A percentile compares a stretch with the other conserved stretches of the same genome.
Evolutionary conservation across 2,113 vertebrate species (phyloP).

Genomic region (Rhinogobius similis): DNA sequence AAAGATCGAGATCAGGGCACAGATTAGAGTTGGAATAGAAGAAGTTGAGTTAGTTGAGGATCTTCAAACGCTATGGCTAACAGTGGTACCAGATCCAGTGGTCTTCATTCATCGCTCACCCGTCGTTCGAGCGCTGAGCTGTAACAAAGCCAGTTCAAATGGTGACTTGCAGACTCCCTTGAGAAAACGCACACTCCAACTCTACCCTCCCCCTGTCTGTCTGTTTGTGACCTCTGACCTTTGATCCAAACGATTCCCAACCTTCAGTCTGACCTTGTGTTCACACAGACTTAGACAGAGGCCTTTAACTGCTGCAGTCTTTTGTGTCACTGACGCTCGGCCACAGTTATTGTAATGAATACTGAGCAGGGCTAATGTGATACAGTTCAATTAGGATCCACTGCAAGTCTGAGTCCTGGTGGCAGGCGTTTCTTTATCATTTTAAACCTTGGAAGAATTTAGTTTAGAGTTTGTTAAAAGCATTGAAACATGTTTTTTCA

Average conservation of each 20-base stretch:
- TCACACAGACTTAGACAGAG: conserved; percentile 43
- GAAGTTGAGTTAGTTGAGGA: too few species aligned
- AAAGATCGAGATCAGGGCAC: neutral
- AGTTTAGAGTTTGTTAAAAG: neutral
- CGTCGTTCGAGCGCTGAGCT: neutral
- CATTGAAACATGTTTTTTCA: neutral
- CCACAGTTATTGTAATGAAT: conserved; percentile 27
- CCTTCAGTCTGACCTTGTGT: conserved; percentile 49
- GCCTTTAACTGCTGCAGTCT: conserved; percentile 18
- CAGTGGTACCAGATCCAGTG: neutral
- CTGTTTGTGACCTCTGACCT: conserved; percentile 55
- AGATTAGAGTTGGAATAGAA: too few species aligned
- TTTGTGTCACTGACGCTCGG: conserved; percentile 24
- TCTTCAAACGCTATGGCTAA: neutral
- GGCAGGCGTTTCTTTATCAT: neutral
- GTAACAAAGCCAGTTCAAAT: conserved; percentile 26
- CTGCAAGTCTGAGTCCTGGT: neutral
- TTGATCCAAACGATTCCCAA: conserved; percentile 48
- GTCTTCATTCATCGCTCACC: too few species aligned
- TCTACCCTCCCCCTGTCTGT: neutral
- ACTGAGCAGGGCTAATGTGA: neutral
- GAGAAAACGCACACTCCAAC: conserved; percentile 43
- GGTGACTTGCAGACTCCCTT: conserved; percentile 25
- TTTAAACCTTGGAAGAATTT: neutral
- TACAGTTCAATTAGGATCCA: neutral